Percentiles rank a stretch among this genome's conserved stretches.
These are phyloP conservation scores for Drosophila koepferae DNA, from an alignment of 2,888 invertebrate species.

Conservation along the genomic window DNA sequence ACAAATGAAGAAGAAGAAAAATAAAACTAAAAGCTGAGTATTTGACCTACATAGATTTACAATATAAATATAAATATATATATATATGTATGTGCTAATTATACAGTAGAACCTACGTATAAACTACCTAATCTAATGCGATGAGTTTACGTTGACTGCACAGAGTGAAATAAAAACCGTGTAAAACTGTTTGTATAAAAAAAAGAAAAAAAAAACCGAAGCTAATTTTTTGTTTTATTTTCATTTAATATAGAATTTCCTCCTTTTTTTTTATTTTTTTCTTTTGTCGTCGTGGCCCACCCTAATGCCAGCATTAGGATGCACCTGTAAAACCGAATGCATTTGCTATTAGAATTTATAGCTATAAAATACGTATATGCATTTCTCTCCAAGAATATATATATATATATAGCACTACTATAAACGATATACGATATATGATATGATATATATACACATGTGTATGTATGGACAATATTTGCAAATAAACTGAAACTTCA, in stretches of 20 bases:
- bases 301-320: slow-evolving; percentile 21
- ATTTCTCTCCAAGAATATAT: slow-evolving; percentile 41
- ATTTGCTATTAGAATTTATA: slow-evolving; percentile 79
- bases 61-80: slow-evolving; percentile 37
- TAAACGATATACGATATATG: slow-evolving; percentile 21
- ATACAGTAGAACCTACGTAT: slow-evolving; percentile 55
- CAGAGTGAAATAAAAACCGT: slow-evolving; percentile 47
- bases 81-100: slow-evolving; percentile 46
- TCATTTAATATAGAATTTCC: slow-evolving; percentile 7
- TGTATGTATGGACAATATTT: slow-evolving; percentile 71
- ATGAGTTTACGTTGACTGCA: slow-evolving; percentile 37
- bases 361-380: slow-evolving; percentile 58
- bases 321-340: slow-evolving; percentile 64
- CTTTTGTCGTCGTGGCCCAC: slow-evolving; percentile 15
- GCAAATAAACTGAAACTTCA: slow-evolving; percentile 21
- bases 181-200: slow-evolving; percentile 80
- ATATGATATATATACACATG: slow-evolving; percentile 33
- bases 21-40: slow-evolving; percentile 53
- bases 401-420: slow-evolving; percentile 33
- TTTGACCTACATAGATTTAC: slow-evolving; percentile 51
- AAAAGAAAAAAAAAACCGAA: slow-evolving; percentile 61
- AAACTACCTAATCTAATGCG: slow-evolving; percentile 32
- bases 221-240: slow-evolving; percentile 51
- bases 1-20: background rate
- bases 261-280: background rate